Evolutionary conservation across 2,113 vertebrate species (phyloP).

Genomic region (Tapirus terrestris): DNA sequence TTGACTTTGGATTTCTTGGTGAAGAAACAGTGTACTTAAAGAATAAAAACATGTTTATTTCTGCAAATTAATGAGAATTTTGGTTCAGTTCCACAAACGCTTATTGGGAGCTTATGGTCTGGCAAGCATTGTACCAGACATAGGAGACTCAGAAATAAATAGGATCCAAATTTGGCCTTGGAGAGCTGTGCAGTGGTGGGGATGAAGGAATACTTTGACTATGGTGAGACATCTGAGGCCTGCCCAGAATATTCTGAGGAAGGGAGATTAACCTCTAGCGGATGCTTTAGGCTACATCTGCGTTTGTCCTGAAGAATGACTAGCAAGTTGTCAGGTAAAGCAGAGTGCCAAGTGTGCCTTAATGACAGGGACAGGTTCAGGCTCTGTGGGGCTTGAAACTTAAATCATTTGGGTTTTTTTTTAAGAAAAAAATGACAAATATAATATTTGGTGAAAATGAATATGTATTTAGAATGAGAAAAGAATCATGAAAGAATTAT

Average conservation of each 20-base stretch:
- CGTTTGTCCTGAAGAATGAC: not conserved
- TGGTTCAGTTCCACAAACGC: not conserved
- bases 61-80: not conserved
- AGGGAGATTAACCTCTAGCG: not conserved
- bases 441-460: not conserved
- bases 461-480: slow-evolving; percentile 17
- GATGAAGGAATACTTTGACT: too few species aligned
- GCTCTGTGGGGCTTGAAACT: not conserved
- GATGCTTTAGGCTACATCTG: not conserved
- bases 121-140: not conserved
- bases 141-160: not conserved
- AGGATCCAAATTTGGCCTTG: not conserved
- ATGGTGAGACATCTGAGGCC: not conserved
- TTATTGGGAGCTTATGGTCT: not conserved
- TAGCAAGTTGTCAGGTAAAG: not conserved
- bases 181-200: not conserved
- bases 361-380: not conserved
- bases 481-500: not conserved
- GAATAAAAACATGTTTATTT: not conserved
- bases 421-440: not conserved
- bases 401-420: not conserved
- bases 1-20: slow-evolving; percentile 51
- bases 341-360: not conserved
- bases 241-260: too few species aligned
- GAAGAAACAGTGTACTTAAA: not conserved